Evolutionary conservation across 2,113 vertebrate species (phyloP).

Genomic region (Oryzias celebensis): DNA sequence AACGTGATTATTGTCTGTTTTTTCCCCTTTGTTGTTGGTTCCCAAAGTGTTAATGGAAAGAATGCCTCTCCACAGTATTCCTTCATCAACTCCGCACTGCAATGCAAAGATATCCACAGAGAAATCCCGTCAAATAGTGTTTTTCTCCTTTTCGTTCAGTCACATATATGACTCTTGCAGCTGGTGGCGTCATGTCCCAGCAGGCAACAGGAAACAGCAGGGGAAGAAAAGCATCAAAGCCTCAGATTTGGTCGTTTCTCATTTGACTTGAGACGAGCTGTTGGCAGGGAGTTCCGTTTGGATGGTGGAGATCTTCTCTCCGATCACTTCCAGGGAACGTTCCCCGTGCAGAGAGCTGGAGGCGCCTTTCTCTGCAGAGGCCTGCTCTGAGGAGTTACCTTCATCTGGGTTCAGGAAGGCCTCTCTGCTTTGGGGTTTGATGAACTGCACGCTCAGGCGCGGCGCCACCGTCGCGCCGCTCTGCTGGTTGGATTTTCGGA

Average conservation of each 20-base stretch:
- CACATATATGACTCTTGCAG: not conserved
- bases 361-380: slow-evolving; percentile 14
- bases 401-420: slow-evolving; percentile 40
- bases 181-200: not conserved
- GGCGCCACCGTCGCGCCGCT: slow-evolving; percentile 21
- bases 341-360: slow-evolving; percentile 14
- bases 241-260: not conserved
- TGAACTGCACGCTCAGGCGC: slow-evolving; percentile 65
- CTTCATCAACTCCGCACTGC: too few species aligned
- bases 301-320: slow-evolving; percentile 62
- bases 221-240: slow-evolving; percentile 2
- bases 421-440: slow-evolving; percentile 66
- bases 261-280: slow-evolving; percentile 52
- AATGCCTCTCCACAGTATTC: too few species aligned
- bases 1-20: too few species aligned
- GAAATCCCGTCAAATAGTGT: slow-evolving; percentile 5
- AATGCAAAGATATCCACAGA: too few species aligned
- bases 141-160: not conserved
- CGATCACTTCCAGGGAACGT: slow-evolving; percentile 40
- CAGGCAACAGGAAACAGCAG: not conserved
- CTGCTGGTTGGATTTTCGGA: slow-evolving; percentile 48
- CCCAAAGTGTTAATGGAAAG: too few species aligned
- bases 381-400: not conserved
- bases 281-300: slow-evolving; percentile 59
- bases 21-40: too few species aligned